Base-by-base conservation (phyloP, 1,140 invertebrate species). In the Polyergus mexicanus region DNA sequence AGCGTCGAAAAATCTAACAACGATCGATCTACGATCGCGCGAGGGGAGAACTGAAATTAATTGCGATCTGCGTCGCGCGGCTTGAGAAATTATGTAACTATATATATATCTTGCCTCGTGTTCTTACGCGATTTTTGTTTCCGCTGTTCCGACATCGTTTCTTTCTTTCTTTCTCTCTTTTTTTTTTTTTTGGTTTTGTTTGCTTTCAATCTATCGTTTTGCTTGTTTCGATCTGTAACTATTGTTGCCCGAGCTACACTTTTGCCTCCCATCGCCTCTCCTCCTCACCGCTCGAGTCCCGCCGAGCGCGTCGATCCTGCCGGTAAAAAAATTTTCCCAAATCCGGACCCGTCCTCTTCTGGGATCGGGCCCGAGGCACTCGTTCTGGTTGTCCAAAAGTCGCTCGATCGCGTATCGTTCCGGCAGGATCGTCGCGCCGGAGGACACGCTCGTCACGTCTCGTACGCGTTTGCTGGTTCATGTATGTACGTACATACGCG, bases 241-340 rank as follows among this genome's bases (percentile, higher is more conserved):
- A 84, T 76, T 76, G 62, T 38, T 85, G 72, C 35, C 84, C 72
- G 51, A 58, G 47, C 84, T 85, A 80, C 75, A 80, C 75, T 81
- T 89, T 84, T 89, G 56, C 77, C 84, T 89, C 74, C 85, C 71
- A 81, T 87, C 88, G 74, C 88, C 89, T 90, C 89, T 87, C 85
- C 85, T 89, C 88, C 85, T 90, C 88, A 86, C 62, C 75, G 68
- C 11, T 77, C 85, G 63, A 3, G 38, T 87, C 74, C 85, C 68
- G n/a, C n/a, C 69, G 41, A 84, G 84, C 89, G 89, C 80, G 88
- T 62, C 85, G 86, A 90, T 89, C 77, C 77, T 41, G 85, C 74
- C 84, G 83, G 60, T 56, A 62, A 83, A 60, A 13, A 13, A 84
- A 84, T 84, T 84, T 84, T 83, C 78, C 68, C 74, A 78, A 85